phyloP scores from a whole-genome alignment of 2,113 vertebrate genomes.

The Perca fluviatilis region DNA sequence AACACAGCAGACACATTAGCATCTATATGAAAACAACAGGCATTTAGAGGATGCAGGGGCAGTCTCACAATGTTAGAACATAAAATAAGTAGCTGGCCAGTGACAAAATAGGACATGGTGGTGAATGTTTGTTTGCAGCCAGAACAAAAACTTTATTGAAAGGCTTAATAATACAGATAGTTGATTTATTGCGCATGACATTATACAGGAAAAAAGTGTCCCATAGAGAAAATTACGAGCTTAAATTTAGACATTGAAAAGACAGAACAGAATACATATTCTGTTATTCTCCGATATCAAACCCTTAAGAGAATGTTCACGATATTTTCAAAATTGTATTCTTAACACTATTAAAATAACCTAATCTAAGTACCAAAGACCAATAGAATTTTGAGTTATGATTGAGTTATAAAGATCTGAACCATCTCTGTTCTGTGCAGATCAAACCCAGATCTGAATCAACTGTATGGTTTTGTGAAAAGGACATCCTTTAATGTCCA shows the following conservation, averaged over 20 bases:
- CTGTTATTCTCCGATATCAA: background rate
- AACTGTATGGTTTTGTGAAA: slow-evolving; percentile 1
- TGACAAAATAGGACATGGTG: background rate
- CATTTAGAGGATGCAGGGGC: slow-evolving; percentile 20
- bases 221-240: background rate
- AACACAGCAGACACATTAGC: slow-evolving; percentile 47
- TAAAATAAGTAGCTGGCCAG: slow-evolving; percentile 1
- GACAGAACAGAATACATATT: slow-evolving; percentile 1
- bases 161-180: slow-evolving; percentile 3
- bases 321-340: background rate
- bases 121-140: slow-evolving; percentile 3
- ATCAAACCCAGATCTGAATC: slow-evolving; percentile 7
- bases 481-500: slow-evolving; percentile 18
- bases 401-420: background rate
- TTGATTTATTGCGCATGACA: background rate
- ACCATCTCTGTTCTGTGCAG: background rate
- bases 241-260: background rate
- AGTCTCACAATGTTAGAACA: slow-evolving; percentile 1
- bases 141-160: slow-evolving; percentile 8
- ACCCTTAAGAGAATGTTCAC: background rate
- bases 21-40: slow-evolving; percentile 47
- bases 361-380: background rate
- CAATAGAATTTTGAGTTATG: no score
- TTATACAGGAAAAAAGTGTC: background rate
- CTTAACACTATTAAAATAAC: slow-evolving; percentile 1